Conservation (phyloP, 2,797 vertebrate genomes). For the Argentina silus region DNA sequence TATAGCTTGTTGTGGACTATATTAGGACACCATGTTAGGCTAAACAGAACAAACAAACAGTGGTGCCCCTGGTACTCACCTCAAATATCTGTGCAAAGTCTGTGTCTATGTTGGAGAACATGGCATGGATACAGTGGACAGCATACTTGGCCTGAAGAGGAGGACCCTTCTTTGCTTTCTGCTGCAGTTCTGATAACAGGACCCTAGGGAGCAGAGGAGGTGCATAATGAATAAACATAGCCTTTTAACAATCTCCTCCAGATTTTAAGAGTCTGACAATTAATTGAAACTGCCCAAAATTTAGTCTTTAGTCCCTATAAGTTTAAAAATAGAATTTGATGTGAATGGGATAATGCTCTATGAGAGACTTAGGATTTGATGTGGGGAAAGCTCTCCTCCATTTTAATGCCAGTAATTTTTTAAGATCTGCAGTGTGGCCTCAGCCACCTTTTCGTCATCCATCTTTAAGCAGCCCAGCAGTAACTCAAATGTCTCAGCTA, state of each 20-base stretch:
- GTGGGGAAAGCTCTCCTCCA: slow-evolving; percentile 97
- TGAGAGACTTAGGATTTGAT: slow-evolving; percentile 90
- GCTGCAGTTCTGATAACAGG: slow-evolving; percentile 94
- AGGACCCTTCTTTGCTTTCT: slow-evolving; percentile 96
- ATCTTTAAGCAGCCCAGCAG: slow-evolving; percentile 96
- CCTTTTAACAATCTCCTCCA: no score
- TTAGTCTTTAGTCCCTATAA: no score
- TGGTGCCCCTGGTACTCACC: slow-evolving; percentile 75
- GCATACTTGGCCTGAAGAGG: slow-evolving; percentile 97
- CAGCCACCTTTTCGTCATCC: slow-evolving; percentile 98
- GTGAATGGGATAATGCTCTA: neutral
- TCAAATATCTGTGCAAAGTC: slow-evolving; percentile 99
- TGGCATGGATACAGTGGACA: slow-evolving; percentile 97
- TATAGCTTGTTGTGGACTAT: no score
- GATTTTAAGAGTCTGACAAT: no score
- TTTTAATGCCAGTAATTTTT: slow-evolving; percentile 96
- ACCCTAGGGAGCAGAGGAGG: slow-evolving; percentile 76
- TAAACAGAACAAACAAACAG: no score
- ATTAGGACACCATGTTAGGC: no score
- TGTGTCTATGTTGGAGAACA: slow-evolving; percentile 98
- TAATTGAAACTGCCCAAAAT: no score
- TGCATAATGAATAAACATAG: neutral
- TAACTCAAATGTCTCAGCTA: slow-evolving; percentile 98
- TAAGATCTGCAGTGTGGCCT: slow-evolving; percentile 97
- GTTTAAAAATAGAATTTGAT: no score